phyloP scores from a whole-genome alignment of 2,797 vertebrate species.

The Platalea minor region DNA sequence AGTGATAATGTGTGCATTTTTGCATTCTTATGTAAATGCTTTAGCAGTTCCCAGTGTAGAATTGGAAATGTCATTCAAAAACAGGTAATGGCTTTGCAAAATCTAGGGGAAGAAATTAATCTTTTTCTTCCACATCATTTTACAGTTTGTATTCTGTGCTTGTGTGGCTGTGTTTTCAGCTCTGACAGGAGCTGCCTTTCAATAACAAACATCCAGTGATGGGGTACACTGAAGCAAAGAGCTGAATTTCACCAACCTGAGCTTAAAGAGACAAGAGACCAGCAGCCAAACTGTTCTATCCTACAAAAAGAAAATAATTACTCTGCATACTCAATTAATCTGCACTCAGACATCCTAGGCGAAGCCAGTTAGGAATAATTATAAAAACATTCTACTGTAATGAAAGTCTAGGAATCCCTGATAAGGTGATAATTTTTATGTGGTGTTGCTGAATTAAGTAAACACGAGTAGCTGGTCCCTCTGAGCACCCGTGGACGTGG shows the following conservation, averaged over 20 bases:
- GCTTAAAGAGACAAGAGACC: not conserved
- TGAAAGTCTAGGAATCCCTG: not conserved
- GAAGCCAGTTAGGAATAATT: not conserved
- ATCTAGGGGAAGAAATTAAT: conserved; percentile 46
- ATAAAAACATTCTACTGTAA: not conserved
- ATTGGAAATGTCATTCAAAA: conserved; percentile 64
- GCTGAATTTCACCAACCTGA: not conserved
- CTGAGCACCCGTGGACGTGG: fast-evolving
- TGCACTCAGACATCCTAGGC: not conserved
- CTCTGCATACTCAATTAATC: not conserved
- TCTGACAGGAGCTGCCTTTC: not conserved
- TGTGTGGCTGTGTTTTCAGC: conserved; percentile 2
- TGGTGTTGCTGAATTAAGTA: not conserved
- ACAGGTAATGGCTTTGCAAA: conserved; percentile 50
- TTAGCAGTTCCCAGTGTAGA: conserved; percentile 16
- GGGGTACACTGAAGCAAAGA: not conserved
- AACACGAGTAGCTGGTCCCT: not conserved
- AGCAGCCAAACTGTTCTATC: not conserved
- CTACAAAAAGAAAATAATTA: not conserved
- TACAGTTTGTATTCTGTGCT: conserved; percentile 19
- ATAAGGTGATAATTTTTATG: fast-evolving
- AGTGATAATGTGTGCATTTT: conserved; percentile 70
- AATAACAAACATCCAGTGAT: not conserved
- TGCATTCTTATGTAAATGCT: conserved; percentile 70
- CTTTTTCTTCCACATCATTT: conserved; percentile 10